Evolutionary conservation across 92 coral and sea anemone genomes (phyloP).

Genomic region (Epizoanthus stellaris): DNA sequence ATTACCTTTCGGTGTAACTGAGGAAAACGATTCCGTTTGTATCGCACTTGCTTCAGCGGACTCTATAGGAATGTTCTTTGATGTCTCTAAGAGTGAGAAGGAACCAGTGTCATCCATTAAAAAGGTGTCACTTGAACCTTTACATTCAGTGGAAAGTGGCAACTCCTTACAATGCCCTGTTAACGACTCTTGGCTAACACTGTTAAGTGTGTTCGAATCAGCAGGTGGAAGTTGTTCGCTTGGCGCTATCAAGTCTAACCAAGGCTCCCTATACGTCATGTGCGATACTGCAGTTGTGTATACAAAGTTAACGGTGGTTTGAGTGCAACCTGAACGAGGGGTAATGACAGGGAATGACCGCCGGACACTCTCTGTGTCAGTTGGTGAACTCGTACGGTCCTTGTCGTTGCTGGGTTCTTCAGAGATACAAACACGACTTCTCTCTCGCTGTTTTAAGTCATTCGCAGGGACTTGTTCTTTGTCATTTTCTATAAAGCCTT

Average conservation of each 20-base stretch:
- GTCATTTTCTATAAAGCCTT: background rate
- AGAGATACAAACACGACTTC: background rate
- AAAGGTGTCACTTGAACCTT: background rate
- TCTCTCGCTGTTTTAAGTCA: background rate
- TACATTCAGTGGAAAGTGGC: background rate
- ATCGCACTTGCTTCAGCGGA: background rate
- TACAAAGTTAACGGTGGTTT: background rate
- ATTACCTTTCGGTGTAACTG: background rate
- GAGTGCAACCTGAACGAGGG: conserved; percentile 2
- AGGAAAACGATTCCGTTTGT: background rate
- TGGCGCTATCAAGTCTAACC: background rate
- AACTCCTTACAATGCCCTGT: background rate
- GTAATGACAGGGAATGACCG: background rate
- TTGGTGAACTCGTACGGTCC: background rate
- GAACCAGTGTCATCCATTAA: background rate
- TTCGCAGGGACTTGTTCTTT: background rate
- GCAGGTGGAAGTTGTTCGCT: background rate
- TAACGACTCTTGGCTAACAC: background rate
- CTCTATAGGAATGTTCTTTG: background rate
- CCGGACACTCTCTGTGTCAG: background rate
- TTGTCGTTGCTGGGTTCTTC: background rate
- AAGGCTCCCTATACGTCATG: background rate
- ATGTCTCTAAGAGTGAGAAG: background rate
- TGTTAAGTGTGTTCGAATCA: background rate
- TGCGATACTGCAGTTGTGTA: conserved; percentile 12